Percentiles rank a stretch among this genome's conserved stretches.
phyloP scores from a whole-genome alignment of 2,113 vertebrate species.

The Lucifuga dentata region DNA sequence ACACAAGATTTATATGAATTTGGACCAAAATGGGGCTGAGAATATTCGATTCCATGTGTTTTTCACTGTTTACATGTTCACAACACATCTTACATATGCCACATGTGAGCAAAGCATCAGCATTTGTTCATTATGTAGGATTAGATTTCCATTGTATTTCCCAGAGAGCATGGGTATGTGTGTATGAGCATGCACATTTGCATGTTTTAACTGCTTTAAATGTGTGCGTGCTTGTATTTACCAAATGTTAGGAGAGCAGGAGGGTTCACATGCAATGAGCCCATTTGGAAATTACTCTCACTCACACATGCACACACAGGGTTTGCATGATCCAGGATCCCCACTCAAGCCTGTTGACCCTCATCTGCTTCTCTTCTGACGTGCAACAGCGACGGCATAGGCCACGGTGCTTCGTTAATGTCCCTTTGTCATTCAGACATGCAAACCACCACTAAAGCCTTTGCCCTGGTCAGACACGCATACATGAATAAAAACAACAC shows the following conservation, averaged over 20 bases:
- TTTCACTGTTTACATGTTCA: no score
- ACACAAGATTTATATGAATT: no score
- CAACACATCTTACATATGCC: no score
- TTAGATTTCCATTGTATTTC: no score
- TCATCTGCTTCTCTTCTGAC: conserved; percentile 32
- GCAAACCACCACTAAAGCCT: conserved; percentile 57
- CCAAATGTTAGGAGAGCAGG: conserved; percentile 9
- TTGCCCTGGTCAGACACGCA: conserved; percentile 61
- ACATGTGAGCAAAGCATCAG: no score
- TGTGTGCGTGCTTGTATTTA: conserved; percentile 22
- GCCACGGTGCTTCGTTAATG: conserved; percentile 46
- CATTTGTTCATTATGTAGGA: no score
- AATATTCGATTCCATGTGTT: no score
- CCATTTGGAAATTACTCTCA: conserved; percentile 13
- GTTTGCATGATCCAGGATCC: conserved; percentile 23
- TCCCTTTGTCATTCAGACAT: conserved; percentile 54
- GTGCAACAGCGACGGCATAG: conserved; percentile 31
- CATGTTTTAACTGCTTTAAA: conserved; percentile 24
- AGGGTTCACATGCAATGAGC: conserved; percentile 42
- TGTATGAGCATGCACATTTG: neutral
- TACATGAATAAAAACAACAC: conserved; percentile 73
- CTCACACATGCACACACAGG: neutral
- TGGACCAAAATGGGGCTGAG: no score
- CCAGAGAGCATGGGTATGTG: neutral
- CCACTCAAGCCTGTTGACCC: conserved; percentile 44